phyloP scores from a whole-genome alignment of 2,888 invertebrate species.

The Amphiduros pacificus region DNA sequence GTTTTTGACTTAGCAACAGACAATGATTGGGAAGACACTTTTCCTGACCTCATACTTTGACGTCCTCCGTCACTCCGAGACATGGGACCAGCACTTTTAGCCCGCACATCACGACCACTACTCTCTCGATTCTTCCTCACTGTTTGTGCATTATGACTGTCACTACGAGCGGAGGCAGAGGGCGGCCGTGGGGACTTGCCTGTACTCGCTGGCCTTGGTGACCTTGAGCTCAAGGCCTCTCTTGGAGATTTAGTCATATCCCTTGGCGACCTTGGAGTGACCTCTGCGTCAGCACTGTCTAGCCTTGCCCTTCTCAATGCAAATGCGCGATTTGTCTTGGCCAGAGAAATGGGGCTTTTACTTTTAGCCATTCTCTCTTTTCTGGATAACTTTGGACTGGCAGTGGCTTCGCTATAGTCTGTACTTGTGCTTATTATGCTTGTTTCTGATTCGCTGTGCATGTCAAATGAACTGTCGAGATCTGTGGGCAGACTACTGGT shows the following conservation, averaged over 20 bases:
- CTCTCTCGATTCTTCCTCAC: constrained; percentile 42
- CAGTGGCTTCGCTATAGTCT: constrained; percentile 56
- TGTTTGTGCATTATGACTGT: constrained; percentile 48
- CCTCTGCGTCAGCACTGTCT: constrained; percentile 33
- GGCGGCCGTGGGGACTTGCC: not conserved
- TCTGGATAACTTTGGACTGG: constrained; percentile 30
- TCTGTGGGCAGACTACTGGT: constrained; percentile 7
- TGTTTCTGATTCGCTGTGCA: constrained; percentile 21
- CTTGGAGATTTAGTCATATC: constrained; percentile 20
- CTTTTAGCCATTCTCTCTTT: constrained; percentile 40
- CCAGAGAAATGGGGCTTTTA: constrained; percentile 51
- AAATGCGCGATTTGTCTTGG: constrained; percentile 69
- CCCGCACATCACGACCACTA: constrained; percentile 34
- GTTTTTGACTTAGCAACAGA: not conserved
- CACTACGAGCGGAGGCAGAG: constrained; percentile 28
- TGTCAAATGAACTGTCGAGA: constrained; percentile 11
- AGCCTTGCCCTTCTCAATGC: constrained; percentile 69
- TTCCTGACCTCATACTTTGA: constrained; percentile 66
- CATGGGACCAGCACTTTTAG: constrained; percentile 10
- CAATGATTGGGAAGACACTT: not conserved
- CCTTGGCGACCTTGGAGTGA: no score
- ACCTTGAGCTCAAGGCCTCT: constrained; percentile 21
- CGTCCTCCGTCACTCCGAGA: constrained; percentile 67
- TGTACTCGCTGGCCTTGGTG: constrained; percentile 18
- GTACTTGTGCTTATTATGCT: constrained; percentile 55